Conservation (phyloP, 2,113 vertebrate genomes). For the Pelecanus crispus region DNA sequence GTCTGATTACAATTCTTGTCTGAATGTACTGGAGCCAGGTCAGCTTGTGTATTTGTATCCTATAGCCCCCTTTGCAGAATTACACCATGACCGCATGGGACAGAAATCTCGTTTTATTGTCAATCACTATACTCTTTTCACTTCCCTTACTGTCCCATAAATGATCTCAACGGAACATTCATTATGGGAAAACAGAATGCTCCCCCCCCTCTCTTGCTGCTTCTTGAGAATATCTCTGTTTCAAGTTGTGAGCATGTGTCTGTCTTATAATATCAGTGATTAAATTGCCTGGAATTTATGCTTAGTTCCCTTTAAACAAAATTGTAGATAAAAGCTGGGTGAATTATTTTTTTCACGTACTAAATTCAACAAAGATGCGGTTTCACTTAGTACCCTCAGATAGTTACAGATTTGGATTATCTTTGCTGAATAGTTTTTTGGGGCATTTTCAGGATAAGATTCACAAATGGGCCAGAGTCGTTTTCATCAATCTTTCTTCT, state of each 20-base stretch:
- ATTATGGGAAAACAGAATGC: neutral
- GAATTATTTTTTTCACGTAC: neutral
- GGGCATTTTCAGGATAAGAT: neutral
- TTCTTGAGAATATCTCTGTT: neutral
- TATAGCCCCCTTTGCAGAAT: neutral
- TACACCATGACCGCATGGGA: neutral
- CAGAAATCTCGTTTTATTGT: neutral
- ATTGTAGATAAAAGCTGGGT: neutral
- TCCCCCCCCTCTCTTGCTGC: neutral
- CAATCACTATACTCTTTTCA: neutral
- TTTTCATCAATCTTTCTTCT: neutral
- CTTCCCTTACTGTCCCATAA: neutral
- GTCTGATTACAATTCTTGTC: neutral
- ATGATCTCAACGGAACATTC: neutral
- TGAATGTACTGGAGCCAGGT: neutral
- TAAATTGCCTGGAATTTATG: neutral
- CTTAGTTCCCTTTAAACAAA: neutral
- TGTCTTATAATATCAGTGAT: neutral
- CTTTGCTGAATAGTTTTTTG: neutral
- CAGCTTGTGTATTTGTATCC: neutral
- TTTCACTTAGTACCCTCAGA: neutral
- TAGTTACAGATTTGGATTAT: neutral
- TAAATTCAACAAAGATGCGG: neutral
- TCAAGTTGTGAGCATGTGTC: neutral
- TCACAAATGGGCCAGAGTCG: neutral